Evolutionary conservation across 2,113 vertebrate genomes (phyloP).

Genomic region (Anguilla rostrata): DNA sequence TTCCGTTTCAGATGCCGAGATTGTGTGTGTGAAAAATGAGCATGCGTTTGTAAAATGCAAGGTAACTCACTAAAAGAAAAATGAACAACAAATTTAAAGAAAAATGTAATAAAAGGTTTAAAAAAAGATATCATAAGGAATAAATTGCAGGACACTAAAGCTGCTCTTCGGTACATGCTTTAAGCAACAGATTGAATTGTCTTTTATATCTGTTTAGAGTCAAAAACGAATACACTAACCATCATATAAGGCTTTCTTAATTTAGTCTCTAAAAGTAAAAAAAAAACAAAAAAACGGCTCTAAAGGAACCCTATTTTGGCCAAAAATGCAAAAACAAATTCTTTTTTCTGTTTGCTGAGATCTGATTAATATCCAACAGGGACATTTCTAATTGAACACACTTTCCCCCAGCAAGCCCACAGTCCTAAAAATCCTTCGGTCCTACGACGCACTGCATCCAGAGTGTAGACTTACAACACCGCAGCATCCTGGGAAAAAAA

Average conservation of each 20-base stretch:
- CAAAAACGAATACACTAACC: not conserved
- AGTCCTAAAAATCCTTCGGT: not conserved
- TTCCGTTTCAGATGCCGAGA: not conserved
- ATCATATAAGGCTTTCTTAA: not conserved
- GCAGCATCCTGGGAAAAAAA: not conserved
- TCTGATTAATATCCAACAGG: not conserved
- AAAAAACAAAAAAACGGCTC: not conserved
- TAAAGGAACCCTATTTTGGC: not conserved
- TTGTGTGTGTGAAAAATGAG: not conserved
- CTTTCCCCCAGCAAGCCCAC: not conserved
- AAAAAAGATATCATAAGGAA: not conserved
- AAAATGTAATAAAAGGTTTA: not conserved
- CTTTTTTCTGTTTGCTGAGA: not conserved
- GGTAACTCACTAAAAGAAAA: not conserved
- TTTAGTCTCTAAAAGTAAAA: not conserved
- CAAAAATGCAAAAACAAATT: not conserved
- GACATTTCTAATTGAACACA: not conserved
- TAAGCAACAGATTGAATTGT: not conserved
- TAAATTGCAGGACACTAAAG: not conserved
- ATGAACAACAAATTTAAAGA: not conserved
- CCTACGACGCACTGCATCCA: not conserved
- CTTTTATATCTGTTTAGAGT: not conserved
- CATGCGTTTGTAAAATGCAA: not conserved
- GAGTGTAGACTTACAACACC: not conserved
- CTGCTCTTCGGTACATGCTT: not conserved